phyloP scores from a whole-genome alignment of 1,140 invertebrate genomes.

The Cylas formicarius region DNA sequence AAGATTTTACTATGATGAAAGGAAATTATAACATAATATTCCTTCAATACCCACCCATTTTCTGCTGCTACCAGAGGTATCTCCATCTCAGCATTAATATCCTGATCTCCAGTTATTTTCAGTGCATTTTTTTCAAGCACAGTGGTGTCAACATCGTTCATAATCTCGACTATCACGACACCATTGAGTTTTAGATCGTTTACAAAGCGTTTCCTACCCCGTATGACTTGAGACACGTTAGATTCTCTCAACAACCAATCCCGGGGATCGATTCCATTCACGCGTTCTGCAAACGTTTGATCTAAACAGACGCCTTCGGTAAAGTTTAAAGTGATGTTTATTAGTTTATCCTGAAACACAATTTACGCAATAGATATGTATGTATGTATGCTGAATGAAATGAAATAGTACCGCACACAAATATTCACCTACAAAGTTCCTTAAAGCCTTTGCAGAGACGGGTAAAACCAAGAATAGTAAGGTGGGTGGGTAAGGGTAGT shows the following conservation, averaged over 20 bases:
- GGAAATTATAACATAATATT: not conserved
- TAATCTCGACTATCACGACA: constrained; percentile 20
- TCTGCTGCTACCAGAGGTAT: constrained; percentile 16
- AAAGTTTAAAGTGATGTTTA: constrained; percentile 37
- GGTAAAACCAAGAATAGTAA: too few relatives aligned
- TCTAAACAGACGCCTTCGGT: constrained; percentile 35
- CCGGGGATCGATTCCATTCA: constrained; percentile 35
- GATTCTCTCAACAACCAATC: constrained; percentile 35
- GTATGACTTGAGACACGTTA: constrained; percentile 39
- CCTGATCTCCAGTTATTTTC: constrained; percentile 42
- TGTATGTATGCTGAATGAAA: too few relatives aligned
- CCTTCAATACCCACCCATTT: constrained; percentile 18
- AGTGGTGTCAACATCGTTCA: constrained; percentile 32
- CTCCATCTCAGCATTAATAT: constrained; percentile 33
- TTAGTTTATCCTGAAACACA: constrained; percentile 26
- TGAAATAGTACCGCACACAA: too few relatives aligned
- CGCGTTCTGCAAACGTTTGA: constrained; percentile 32
- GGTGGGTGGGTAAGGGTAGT: too few relatives aligned
- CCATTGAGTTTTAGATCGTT: constrained; percentile 35
- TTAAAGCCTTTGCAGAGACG: too few relatives aligned
- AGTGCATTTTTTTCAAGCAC: constrained; percentile 36
- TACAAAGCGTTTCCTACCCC: constrained; percentile 38
- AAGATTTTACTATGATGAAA: not conserved
- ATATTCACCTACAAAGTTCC: too few relatives aligned
- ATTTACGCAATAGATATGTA: too few relatives aligned